phyloP scores from a whole-genome alignment of 2,888 invertebrate species.

The Heliconius aoede region DNA sequence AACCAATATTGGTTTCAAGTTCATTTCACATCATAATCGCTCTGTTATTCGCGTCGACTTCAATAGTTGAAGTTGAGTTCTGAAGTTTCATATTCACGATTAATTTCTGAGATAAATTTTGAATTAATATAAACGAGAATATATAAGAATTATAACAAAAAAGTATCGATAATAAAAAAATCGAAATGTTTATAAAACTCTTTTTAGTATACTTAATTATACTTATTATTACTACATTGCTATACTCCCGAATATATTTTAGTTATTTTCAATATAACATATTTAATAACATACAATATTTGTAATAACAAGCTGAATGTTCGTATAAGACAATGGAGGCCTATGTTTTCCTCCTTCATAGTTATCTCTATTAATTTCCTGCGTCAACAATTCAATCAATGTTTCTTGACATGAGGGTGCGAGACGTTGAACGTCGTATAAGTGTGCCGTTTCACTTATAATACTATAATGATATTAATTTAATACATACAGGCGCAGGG shows the following conservation, averaged over 20 bases:
- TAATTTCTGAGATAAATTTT: neutral
- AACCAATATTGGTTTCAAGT: constrained; percentile 71
- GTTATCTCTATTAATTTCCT: constrained; percentile 74
- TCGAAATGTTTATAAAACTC: too few species aligned
- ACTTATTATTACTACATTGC: too few species aligned
- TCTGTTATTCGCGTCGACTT: constrained; percentile 72
- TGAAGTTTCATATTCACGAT: neutral
- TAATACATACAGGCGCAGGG: neutral
- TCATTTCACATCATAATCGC: constrained; percentile 73
- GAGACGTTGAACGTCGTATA: constrained; percentile 31
- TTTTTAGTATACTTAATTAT: too few species aligned
- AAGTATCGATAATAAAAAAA: too few species aligned
- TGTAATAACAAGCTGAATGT: constrained; percentile 53
- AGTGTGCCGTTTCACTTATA: constrained; percentile 27
- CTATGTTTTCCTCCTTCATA: constrained; percentile 50
- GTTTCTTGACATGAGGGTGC: constrained; percentile 46
- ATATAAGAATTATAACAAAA: too few species aligned
- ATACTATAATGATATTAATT: constrained; percentile 8
- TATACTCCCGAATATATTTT: too few species aligned
- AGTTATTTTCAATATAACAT: neutral
- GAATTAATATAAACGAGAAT: neutral
- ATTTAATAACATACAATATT: neutral
- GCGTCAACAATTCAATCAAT: constrained; percentile 60
- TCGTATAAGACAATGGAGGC: constrained; percentile 45
- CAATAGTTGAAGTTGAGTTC: neutral